phyloP scores from a whole-genome alignment of 1,140 invertebrate genomes.

The Probaryconus sp. region DNA sequence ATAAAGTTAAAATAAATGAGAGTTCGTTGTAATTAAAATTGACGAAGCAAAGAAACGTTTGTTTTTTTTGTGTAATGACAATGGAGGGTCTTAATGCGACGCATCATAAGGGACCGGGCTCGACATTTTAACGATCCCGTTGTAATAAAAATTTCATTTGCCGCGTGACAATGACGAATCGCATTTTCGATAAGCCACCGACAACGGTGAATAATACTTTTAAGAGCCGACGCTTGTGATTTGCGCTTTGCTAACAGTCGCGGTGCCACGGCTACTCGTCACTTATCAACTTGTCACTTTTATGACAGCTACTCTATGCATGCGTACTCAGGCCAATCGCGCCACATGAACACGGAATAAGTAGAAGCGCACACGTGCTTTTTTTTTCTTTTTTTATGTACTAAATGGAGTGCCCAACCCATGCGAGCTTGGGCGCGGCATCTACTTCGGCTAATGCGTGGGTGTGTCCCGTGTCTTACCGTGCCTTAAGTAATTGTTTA shows the following conservation, averaged over 20 bases:
- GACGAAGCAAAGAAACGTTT: conserved; percentile 59
- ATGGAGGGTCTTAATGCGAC: conserved; percentile 48
- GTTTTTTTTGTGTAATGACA: conserved; percentile 56
- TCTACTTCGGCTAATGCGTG: conserved; percentile 75
- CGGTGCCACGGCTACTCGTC: conserved; percentile 25
- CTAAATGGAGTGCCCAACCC: conserved; percentile 66
- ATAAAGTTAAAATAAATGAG: conserved; percentile 56
- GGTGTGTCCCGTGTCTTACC: conserved; percentile 73
- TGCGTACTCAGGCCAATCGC: conserved; percentile 41
- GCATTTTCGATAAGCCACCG: conserved; percentile 56
- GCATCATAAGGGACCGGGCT: conserved; percentile 26
- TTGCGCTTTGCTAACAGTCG: conserved; percentile 9
- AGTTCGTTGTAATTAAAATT: conserved; percentile 53
- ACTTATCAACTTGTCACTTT: conserved; percentile 59
- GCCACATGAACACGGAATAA: conserved; percentile 54
- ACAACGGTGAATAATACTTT: conserved; percentile 61
- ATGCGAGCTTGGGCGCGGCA: conserved; percentile 71
- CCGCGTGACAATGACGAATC: conserved; percentile 59
- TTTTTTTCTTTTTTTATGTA: no score
- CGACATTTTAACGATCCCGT: conserved; percentile 52
- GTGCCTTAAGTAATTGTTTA: conserved; percentile 77
- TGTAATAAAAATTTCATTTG: conserved; percentile 61
- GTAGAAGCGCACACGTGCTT: conserved; percentile 56
- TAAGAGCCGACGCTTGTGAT: conserved; percentile 51
- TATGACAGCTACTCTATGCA: conserved; percentile 58